Evolutionary conservation across 2,113 vertebrate species (phyloP).

Genomic region (Felis chaus): DNA sequence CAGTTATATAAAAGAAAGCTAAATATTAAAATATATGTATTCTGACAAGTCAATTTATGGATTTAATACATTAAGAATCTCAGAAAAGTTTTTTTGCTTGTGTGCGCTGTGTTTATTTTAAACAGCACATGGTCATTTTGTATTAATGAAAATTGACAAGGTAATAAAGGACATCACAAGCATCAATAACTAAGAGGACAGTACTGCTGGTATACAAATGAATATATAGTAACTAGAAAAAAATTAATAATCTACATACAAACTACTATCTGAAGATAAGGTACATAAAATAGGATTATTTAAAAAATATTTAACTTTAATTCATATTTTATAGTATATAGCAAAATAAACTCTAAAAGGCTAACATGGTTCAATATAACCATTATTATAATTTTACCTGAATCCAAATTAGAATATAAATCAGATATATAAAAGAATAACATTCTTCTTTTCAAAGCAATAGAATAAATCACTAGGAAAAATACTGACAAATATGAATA

Average conservation of each 20-base stretch:
- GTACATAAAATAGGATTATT: background rate
- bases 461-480: background rate
- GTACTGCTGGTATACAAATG: background rate
- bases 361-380: background rate
- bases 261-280: background rate
- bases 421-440: background rate
- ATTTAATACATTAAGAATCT: slow-evolving; percentile 21
- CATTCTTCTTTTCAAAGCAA: background rate
- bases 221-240: background rate
- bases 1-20: background rate
- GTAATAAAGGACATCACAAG: background rate
- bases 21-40: background rate
- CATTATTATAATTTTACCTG: background rate
- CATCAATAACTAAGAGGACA: background rate
- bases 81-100: background rate
- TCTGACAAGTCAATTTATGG: background rate
- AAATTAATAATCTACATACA: background rate
- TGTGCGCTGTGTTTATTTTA: background rate
- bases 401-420: background rate
- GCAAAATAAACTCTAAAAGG: background rate
- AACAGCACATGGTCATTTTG: background rate
- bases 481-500: background rate
- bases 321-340: background rate
- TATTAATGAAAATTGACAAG: background rate
- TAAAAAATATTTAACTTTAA: background rate